These are phyloP conservation scores for Meteorus sp. DNA, from an alignment of 1,140 invertebrate species.

Conservation along the genomic window DNA sequence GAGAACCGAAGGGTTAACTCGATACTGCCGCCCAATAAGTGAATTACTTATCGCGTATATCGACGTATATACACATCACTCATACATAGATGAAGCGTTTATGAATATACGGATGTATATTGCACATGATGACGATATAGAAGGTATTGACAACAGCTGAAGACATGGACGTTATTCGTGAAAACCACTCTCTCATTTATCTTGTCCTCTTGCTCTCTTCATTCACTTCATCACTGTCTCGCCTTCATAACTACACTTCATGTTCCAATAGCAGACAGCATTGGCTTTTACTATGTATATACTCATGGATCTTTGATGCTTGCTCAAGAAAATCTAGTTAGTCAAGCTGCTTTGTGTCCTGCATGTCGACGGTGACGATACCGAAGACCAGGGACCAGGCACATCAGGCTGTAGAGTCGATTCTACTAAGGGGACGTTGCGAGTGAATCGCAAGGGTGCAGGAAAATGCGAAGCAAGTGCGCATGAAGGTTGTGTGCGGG, in stretches of 20 bases:
- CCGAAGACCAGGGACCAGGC: not conserved
- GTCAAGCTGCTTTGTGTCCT: constrained; percentile 56
- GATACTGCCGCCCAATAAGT: constrained; percentile 55
- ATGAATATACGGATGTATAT: too few species aligned
- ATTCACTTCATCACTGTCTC: too few species aligned
- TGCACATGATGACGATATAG: too few species aligned
- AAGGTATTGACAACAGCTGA: too few species aligned
- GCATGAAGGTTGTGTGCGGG: too few species aligned
- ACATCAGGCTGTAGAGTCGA: not conserved
- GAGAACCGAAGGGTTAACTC: constrained; percentile 60
- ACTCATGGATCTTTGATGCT: constrained; percentile 53
- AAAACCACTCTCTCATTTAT: too few species aligned
- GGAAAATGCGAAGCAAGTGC: too few species aligned
- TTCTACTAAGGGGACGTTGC: too few species aligned
- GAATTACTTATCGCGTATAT: constrained; percentile 61
- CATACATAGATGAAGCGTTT: constrained; percentile 50
- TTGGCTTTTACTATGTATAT: constrained; percentile 9
- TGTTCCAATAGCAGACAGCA: too few species aligned
- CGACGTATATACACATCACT: constrained; percentile 55
- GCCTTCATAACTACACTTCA: too few species aligned
- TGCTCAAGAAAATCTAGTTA: constrained; percentile 61
- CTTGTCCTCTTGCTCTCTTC: not conserved
- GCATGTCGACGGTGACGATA: constrained; percentile 32
- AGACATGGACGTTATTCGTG: not conserved
- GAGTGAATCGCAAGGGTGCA: too few species aligned